These are phyloP conservation scores for Caenorhabditis angaria DNA, from an alignment of 2,888 invertebrate species.

Conservation along the genomic window DNA sequence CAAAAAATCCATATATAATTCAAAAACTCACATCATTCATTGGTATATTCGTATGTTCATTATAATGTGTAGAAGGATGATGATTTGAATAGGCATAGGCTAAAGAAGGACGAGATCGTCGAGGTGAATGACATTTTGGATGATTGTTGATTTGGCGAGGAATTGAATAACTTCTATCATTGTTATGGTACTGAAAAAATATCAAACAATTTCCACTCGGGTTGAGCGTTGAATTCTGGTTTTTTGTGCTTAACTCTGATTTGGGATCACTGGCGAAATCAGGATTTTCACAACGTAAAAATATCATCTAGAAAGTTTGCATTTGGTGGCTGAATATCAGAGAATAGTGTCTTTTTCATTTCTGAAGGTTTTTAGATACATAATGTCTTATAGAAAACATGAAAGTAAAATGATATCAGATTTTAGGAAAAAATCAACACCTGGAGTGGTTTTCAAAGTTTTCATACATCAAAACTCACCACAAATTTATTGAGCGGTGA, in stretches of 20 bases:
- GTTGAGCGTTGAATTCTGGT: background rate
- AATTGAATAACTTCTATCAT: slow-evolving; percentile 25
- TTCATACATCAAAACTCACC: slow-evolving; percentile 20
- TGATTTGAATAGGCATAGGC: slow-evolving; percentile 41
- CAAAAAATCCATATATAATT: background rate
- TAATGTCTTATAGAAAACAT: too few species aligned
- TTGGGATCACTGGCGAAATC: background rate
- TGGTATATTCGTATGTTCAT: slow-evolving; percentile 40
- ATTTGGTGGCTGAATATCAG: too few species aligned
- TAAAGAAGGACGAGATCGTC: slow-evolving; percentile 35
- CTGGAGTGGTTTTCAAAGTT: background rate
- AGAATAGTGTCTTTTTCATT: too few species aligned
- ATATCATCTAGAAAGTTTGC: too few species aligned
- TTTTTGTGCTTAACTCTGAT: background rate
- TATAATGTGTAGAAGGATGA: slow-evolving; percentile 39
- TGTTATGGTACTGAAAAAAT: slow-evolving; percentile 33
- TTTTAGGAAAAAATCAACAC: slow-evolving; percentile 5
- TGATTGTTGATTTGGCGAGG: slow-evolving; percentile 40
- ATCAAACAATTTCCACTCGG: too few species aligned
- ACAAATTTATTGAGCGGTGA: slow-evolving; percentile 47
- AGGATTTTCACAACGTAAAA: too few species aligned
- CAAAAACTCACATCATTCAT: slow-evolving; percentile 39
- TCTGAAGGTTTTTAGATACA: too few species aligned
- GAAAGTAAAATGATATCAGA: too few species aligned
- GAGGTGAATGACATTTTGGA: slow-evolving; percentile 29